These are phyloP conservation scores for Babylonia areolata DNA, from an alignment of 1,140 invertebrate genomes.

Conservation along the genomic window DNA sequence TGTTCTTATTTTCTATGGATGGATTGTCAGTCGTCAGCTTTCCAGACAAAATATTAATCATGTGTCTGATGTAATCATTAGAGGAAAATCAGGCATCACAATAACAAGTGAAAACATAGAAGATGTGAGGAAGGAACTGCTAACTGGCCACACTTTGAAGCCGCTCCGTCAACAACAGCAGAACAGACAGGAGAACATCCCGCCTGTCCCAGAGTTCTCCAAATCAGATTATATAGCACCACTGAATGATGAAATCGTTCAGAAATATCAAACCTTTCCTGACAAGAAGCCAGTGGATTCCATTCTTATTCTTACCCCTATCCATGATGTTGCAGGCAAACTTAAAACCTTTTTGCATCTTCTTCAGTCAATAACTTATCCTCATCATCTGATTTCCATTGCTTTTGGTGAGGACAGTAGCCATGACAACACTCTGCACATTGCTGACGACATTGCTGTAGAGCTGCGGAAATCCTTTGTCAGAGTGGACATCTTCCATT, in stretches of 20 bases:
- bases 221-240: slow-evolving; percentile 54
- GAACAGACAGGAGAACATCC: slow-evolving; percentile 8
- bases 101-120: not conserved
- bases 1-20: not conserved
- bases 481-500: slow-evolving; percentile 53
- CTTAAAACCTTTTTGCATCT: slow-evolving; percentile 55
- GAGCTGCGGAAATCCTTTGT: slow-evolving; percentile 59
- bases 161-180: not conserved
- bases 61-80: not conserved
- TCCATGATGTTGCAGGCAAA: slow-evolving; percentile 61
- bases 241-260: slow-evolving; percentile 48
- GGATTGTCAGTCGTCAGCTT: not conserved
- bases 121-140: not conserved
- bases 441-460: slow-evolving; percentile 48
- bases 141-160: not conserved
- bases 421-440: slow-evolving; percentile 58
- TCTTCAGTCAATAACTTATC: slow-evolving; percentile 64
- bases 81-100: not conserved
- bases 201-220: slow-evolving; percentile 58
- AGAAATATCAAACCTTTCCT: slow-evolving; percentile 49
- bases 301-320: slow-evolving; percentile 68
- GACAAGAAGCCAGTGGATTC: slow-evolving; percentile 42
- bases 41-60: not conserved
- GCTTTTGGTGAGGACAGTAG: slow-evolving; percentile 72
- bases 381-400: slow-evolving; percentile 65